Evolutionary conservation across 2,888 invertebrate genomes (phyloP), one percentile per base, ranked within the genome.

Genomic region (Eupithecia subfuscata): DNA sequence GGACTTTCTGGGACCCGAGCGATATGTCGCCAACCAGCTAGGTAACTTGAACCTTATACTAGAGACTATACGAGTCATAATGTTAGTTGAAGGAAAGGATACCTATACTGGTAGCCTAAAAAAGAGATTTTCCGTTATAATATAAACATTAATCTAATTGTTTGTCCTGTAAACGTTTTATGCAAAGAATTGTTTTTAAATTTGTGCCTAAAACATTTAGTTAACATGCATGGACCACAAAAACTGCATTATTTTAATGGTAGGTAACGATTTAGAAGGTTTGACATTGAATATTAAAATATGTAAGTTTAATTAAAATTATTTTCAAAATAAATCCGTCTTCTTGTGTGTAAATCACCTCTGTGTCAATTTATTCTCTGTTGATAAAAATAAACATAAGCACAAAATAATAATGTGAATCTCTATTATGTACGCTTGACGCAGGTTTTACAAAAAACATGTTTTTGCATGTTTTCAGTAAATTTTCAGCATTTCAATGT

Each of bases 1-100:
- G 99, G 99, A 99, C 84, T 99, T 99, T 96, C 95, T 99, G 78
- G 99, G 99, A 0, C 99, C 99, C 0, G 99, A 99, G 94, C 96
- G 98, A 87, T n/a, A 97, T 78, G 97, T 99, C 73, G 97, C 98
- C 70, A 96, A 96, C 83, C 98, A 99, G 89, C 91, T 96, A 5
- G 95, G 95, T 94, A 12, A 65, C 11, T 60, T 70, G 34, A 18
- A 18, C 25, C 43, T 43, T 43, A n/a, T 45, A n/a, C 6, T 14
- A 30, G 12, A 12, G 14, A 25, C 0, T 16, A 30, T 30, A 63
- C 30, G 30, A 34, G 34, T 64, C 34, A 63, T 30, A 64, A 56
- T 5, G 22, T 3, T 22, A 56, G 12, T 22, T 56, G 56, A 22
- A 22, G 56, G 22, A n/a, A 95, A n/a, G n/a, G n/a, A n/a, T n/a